Percentiles rank a stretch among this genome's conserved stretches.
These are phyloP conservation scores for Phalera bucephala DNA, from an alignment of 2,888 invertebrate genomes.

Conservation along the genomic window DNA sequence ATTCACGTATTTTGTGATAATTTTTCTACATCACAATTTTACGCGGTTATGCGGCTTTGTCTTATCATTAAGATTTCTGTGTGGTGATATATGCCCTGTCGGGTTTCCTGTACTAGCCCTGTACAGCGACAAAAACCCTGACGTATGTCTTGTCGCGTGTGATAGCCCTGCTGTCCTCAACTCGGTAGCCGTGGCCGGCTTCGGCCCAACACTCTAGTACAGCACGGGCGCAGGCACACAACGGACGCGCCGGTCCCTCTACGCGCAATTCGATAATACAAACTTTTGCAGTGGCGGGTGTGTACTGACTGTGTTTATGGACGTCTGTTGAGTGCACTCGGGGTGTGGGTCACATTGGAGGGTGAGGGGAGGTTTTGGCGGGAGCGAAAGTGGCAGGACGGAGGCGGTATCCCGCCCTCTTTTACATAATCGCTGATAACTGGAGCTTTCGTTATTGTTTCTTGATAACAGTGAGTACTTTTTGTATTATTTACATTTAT, in stretches of 20 bases:
- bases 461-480: constrained; percentile 74
- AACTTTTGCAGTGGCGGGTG: constrained; percentile 48
- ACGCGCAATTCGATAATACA: constrained; percentile 54
- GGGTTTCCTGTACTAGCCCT: no score
- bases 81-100: no score
- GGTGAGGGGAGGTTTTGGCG: constrained; percentile 45
- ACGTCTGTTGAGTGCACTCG: constrained; percentile 44
- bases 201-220: constrained; percentile 60
- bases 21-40: no score
- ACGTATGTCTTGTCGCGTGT: no score
- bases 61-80: no score
- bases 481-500: no score
- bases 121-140: no score
- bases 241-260: constrained; percentile 59
- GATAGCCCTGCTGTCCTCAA: constrained; percentile 52
- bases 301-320: constrained; percentile 49
- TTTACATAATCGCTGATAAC: constrained; percentile 70
- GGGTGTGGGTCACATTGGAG: constrained; percentile 37
- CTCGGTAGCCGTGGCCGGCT: constrained; percentile 56
- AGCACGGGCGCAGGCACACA: constrained; percentile 60
- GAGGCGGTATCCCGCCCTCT: constrained; percentile 48
- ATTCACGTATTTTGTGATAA: no score
- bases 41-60: no score
- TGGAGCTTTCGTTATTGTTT: constrained; percentile 68
- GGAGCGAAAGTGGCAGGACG: constrained; percentile 57